A percentile compares a stretch with the other conserved stretches of the same genome.
Evolutionary conservation across 1,140 invertebrate species (phyloP).

Genomic region (Gyrodactylus salaris): DNA sequence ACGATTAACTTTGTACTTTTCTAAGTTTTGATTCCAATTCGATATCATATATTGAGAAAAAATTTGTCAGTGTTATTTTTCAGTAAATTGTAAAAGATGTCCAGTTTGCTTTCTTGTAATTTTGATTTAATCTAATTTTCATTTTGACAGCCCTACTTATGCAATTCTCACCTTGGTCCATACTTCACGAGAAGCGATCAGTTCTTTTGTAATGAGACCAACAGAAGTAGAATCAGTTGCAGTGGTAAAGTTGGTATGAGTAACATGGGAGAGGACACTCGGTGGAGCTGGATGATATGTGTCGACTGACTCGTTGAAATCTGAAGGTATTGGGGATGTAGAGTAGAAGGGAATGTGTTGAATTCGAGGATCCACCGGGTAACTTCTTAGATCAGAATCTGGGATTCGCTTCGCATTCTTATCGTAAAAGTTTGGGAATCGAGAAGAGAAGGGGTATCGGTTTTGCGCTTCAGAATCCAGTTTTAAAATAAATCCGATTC

Average conservation of each 20-base stretch:
- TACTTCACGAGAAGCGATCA: neutral
- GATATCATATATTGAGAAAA: too few species aligned
- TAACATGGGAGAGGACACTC: neutral
- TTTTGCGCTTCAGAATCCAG: neutral
- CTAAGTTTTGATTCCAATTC: too few species aligned
- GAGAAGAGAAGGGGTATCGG: neutral
- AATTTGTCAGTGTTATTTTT: too few species aligned
- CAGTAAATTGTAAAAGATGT: too few species aligned
- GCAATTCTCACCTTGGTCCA: neutral
- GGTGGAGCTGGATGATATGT: neutral
- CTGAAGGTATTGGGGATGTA: neutral
- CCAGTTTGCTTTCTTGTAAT: too few species aligned
- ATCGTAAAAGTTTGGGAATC: neutral
- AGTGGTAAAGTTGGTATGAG: neutral
- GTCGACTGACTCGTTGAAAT: neutral
- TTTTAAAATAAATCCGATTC: too few species aligned
- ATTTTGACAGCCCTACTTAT: too few species aligned
- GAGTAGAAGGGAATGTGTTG: neutral
- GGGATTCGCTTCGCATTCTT: neutral
- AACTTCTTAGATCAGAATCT: neutral
- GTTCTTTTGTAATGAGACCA: neutral
- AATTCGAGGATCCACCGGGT: neutral
- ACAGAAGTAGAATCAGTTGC: neutral
- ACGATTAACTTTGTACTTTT: too few species aligned
- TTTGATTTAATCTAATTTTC: too few species aligned